Conservation (phyloP, 2,888 invertebrate genomes). For the Omphaloscelis lunosa region DNA sequence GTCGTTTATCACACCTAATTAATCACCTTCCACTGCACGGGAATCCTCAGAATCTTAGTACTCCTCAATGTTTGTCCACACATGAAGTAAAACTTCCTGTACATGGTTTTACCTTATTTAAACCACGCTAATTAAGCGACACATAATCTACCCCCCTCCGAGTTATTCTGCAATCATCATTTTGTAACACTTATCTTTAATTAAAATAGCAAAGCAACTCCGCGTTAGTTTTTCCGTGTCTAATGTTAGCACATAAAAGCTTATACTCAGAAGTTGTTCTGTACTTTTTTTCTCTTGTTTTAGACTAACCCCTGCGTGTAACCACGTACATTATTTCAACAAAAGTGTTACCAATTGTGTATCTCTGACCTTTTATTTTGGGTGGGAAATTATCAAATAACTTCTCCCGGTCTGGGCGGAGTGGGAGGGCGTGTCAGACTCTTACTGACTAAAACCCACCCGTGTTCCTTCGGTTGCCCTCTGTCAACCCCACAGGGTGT, state of each 20-base stretch:
- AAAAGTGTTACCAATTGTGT: background rate
- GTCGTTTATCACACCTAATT: conserved; percentile 23
- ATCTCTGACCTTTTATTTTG: no score
- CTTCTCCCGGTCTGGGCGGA: no score
- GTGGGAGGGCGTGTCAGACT: no score
- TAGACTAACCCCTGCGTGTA: background rate
- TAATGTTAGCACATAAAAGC: background rate
- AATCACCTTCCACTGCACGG: conserved; percentile 6
- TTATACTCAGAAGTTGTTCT: background rate
- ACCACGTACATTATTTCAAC: background rate
- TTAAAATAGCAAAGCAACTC: conserved; percentile 20
- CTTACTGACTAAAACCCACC: no score
- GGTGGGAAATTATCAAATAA: no score
- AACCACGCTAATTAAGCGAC: conserved; percentile 26
- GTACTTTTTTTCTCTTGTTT: background rate
- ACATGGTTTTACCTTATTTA: conserved; percentile 24
- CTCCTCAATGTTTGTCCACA: conserved; percentile 5
- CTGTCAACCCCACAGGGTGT: no score
- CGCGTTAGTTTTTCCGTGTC: conserved; percentile 14
- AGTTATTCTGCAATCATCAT: conserved; percentile 12
- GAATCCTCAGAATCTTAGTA: conserved; percentile 13
- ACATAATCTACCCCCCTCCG: conserved; percentile 19
- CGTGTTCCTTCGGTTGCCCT: no score
- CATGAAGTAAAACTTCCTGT: conserved; percentile 14
- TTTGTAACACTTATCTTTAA: conserved; percentile 15